These are phyloP conservation scores for Phallusia fumigata DNA, from an alignment of 23 tunicate genomes.

Conservation along the genomic window DNA sequence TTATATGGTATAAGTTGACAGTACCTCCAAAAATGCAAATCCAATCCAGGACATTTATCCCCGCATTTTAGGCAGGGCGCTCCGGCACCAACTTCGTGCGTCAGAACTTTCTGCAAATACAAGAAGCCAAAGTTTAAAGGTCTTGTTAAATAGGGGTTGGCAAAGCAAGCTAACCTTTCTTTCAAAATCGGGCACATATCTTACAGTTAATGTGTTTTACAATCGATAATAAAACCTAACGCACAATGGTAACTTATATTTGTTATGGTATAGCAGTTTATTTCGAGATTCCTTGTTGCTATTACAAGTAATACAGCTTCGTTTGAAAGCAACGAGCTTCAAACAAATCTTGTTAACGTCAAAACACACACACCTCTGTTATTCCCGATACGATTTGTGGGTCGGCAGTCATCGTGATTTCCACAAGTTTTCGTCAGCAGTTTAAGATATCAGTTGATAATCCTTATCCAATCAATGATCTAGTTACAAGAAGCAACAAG, in stretches of 20 bases:
- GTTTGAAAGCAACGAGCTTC: no score
- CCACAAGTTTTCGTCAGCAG: background rate
- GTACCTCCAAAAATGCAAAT: slow-evolving; percentile 95
- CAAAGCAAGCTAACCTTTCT: no score
- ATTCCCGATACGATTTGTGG: slow-evolving; percentile 21
- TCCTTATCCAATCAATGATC: no score
- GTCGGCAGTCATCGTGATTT: background rate
- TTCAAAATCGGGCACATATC: no score
- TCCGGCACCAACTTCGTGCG: slow-evolving; percentile 93
- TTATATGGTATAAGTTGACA: background rate
- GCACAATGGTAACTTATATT: no score
- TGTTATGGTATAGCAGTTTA: no score
- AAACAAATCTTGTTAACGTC: background rate
- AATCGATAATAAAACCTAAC: no score
- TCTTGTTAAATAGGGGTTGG: no score
- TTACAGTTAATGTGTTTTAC: no score
- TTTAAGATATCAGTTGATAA: background rate
- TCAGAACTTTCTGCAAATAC: slow-evolving; percentile 65
- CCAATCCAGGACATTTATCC: slow-evolving; percentile 88
- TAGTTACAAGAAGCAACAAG: background rate
- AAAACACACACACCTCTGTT: slow-evolving; percentile 28
- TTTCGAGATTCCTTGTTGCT: no score
- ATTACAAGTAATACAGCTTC: no score
- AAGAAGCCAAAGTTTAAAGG: no score
- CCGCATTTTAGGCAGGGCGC: slow-evolving; percentile 91